Base-by-base conservation (phyloP, 2,797 vertebrate species). In the Triplophysa bombifrons region DNA sequence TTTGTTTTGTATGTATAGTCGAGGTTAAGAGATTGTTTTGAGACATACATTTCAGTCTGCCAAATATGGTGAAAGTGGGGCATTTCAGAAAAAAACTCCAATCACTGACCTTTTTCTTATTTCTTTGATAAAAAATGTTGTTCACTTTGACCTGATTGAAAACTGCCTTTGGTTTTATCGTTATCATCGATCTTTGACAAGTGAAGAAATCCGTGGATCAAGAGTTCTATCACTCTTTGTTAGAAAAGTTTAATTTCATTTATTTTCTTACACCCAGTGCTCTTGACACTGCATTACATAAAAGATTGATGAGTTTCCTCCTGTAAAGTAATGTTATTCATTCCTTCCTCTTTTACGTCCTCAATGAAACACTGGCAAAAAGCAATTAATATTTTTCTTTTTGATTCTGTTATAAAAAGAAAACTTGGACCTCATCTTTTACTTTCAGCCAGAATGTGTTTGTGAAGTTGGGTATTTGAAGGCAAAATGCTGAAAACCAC, bases 221-320 rank as follows among this genome's bases (percentile, higher is more conserved):
- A 25, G 74, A 66, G 61, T 17, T 46, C 38, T 68, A 48, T 58
- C 19, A 22, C 53, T 17, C 44, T 61, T 61, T 63, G 67, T 51
- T 61, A 56, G 69, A 70, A 78, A 70, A 63, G 27, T 60, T 38
- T 60, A 22, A 53, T 60, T 61, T 41, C 0, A 78, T 78, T 78
- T 63, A 63, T 78, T 78, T 70, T 27, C 30, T 51, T 9, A 8
- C 25, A 70, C 44, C 44, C 44, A 78, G 61, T n/a, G 56, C 48
- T 63, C 44, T 63, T 25, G 30, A 70, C 56, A 78, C 44, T 38
- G 20, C 46, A 13, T 78, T 71, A 51, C 55, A 60, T 77, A 70
- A 71, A 50, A 25, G 13, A 71, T 63, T 78, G 46, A 46, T 12
- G 8, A 51, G 27, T 70, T 78, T 71, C 60, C n/a, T 69, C 16